Percentiles rank a stretch among this genome's conserved stretches.
Evolutionary conservation across 2,113 vertebrate species (phyloP).

Genomic region (Loxodonta africana): DNA sequence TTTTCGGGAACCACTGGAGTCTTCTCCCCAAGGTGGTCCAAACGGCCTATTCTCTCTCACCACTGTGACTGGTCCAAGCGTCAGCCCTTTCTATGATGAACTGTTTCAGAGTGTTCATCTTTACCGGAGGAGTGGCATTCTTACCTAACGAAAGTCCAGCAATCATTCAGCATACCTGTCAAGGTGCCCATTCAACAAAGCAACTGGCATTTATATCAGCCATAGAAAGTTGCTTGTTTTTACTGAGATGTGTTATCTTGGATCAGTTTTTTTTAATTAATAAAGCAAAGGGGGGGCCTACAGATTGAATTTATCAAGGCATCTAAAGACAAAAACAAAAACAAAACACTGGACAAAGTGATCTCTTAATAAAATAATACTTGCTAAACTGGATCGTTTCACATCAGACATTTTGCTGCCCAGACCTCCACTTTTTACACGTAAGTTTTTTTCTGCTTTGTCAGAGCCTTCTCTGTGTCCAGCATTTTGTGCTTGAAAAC

Average conservation of each 20-base stretch:
- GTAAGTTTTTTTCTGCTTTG: conserved; percentile 13
- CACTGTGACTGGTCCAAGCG: neutral
- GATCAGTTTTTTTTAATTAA: neutral
- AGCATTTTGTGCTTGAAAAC: conserved; percentile 59
- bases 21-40: neutral
- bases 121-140: conserved; percentile 22
- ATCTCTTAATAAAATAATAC: neutral
- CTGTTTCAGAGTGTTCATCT: neutral
- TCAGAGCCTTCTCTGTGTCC: conserved; percentile 65
- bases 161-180: neutral
- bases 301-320: neutral
- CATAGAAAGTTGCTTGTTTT: conserved; percentile 1
- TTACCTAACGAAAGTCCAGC: neutral
- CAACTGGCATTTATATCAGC: neutral
- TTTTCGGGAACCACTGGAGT: neutral
- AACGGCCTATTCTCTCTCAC: neutral
- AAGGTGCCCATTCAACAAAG: neutral
- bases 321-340: neutral
- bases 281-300: neutral
- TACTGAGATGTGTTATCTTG: neutral
- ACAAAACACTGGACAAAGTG: neutral
- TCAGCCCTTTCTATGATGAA: neutral
- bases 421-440: neutral
- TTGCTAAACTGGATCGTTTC: neutral
- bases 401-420: neutral